Evolutionary conservation across 2,888 invertebrate species (phyloP).

Genomic region (Gerris lacustris): DNA sequence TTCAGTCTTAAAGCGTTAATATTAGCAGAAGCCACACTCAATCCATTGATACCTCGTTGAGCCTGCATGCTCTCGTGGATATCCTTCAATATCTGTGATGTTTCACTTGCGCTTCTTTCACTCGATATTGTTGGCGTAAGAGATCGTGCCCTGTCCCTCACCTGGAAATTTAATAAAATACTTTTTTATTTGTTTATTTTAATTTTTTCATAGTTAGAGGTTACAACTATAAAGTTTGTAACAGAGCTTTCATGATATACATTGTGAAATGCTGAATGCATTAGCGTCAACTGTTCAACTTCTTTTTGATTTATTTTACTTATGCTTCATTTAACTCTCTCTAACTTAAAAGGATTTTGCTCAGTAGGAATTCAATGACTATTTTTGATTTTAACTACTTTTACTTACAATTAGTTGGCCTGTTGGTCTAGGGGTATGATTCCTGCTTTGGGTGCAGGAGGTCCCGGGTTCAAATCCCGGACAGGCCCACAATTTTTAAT

Average conservation of each 20-base stretch:
- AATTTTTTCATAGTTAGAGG: too few species aligned
- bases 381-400: too few species aligned
- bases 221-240: too few species aligned
- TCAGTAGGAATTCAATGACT: too few species aligned
- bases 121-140: conserved; percentile 40
- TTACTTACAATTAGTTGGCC: neutral
- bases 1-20: neutral
- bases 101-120: conserved; percentile 17
- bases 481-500: conserved; percentile 20
- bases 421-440: conserved; percentile 41
- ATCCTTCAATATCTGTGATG: conserved; percentile 19
- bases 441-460: conserved; percentile 41
- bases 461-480: conserved; percentile 42
- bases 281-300: conserved; percentile 3
- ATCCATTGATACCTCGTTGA: neutral
- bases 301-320: neutral
- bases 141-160: conserved; percentile 57
- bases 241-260: too few species aligned
- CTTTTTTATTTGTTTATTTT: too few species aligned
- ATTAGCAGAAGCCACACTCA: neutral
- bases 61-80: conserved; percentile 20
- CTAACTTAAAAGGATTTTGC: too few species aligned
- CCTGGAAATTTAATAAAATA: conserved; percentile 31
- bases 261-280: too few species aligned
- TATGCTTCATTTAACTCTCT: too few species aligned